Evolutionary conservation across 2,888 invertebrate species (phyloP).

Genomic region (Hyposoter dolosus): DNA sequence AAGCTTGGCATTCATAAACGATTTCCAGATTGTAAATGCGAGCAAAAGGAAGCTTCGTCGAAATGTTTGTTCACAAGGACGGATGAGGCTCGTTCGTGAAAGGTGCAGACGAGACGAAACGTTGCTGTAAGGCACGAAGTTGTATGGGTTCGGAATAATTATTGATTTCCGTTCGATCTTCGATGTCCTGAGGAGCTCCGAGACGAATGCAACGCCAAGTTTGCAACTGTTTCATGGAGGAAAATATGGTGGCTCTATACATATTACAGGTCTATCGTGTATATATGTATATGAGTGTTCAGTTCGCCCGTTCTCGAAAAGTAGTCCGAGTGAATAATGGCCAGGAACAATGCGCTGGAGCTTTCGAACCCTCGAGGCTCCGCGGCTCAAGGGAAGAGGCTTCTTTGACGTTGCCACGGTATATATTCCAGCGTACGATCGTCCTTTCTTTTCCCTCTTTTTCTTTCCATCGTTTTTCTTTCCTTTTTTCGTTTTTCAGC

Average conservation of each 20-base stretch:
- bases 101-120: not conserved
- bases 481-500: conserved; percentile 67
- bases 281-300: conserved; percentile 16
- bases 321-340: conserved; percentile 79
- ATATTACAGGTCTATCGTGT: conserved; percentile 17
- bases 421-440: conserved; percentile 72
- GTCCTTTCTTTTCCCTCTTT: conserved; percentile 17
- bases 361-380: conserved; percentile 61
- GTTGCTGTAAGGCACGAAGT: not conserved
- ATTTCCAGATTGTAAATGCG: not conserved
- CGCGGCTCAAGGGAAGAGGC: conserved; percentile 65
- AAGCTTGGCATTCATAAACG: not conserved
- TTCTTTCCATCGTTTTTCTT: conserved; percentile 60
- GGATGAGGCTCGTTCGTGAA: not conserved
- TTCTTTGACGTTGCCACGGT: conserved; percentile 72
- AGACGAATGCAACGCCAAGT: conserved; percentile 33
- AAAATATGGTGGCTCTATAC: conserved; percentile 40
- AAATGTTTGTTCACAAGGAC: not conserved
- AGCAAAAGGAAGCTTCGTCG: not conserved
- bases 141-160: conserved; percentile 46
- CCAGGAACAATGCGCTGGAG: conserved; percentile 75
- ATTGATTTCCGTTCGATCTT: conserved; percentile 58
- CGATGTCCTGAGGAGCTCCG: not conserved
- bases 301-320: conserved; percentile 73
- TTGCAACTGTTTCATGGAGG: conserved; percentile 12